Conservation (phyloP, 2,797 vertebrate species). For the Calcarius lapponicus region DNA sequence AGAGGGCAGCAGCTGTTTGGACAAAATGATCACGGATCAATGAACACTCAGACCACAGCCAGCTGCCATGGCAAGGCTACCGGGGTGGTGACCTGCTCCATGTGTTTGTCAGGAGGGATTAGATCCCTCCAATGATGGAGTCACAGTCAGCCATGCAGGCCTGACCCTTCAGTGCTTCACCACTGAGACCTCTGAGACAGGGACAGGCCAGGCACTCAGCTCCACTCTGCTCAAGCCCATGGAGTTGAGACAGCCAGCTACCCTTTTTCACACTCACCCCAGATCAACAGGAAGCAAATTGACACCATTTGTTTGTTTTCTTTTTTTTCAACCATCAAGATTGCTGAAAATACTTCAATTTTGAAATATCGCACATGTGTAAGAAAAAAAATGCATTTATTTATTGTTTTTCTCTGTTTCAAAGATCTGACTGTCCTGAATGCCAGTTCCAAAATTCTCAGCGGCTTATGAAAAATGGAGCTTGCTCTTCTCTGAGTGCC, state of each 20-base stretch:
- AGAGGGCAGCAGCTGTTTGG: not conserved
- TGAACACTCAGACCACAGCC: not conserved
- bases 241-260: not conserved
- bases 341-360: not conserved
- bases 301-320: not conserved
- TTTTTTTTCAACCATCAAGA: not conserved
- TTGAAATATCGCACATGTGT: not conserved
- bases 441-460: not conserved
- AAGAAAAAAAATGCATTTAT: not conserved
- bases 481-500: not conserved
- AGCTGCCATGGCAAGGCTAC: not conserved
- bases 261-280: not conserved
- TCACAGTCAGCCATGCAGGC: not conserved
- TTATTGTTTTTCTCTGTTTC: not conserved
- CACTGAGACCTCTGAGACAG: not conserved
- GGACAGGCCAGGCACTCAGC: not conserved
- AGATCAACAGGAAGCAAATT: not conserved
- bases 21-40: not conserved
- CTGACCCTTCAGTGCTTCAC: not conserved
- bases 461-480: not conserved
- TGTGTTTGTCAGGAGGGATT: not conserved
- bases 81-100: rapidly evolving
- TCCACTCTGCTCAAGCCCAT: not conserved
- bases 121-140: not conserved
- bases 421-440: not conserved